A percentile compares a stretch with the other conserved stretches of the same genome.
phyloP scores from a whole-genome alignment of 2,888 invertebrate species.

The Drosophila hamatofila region DNA sequence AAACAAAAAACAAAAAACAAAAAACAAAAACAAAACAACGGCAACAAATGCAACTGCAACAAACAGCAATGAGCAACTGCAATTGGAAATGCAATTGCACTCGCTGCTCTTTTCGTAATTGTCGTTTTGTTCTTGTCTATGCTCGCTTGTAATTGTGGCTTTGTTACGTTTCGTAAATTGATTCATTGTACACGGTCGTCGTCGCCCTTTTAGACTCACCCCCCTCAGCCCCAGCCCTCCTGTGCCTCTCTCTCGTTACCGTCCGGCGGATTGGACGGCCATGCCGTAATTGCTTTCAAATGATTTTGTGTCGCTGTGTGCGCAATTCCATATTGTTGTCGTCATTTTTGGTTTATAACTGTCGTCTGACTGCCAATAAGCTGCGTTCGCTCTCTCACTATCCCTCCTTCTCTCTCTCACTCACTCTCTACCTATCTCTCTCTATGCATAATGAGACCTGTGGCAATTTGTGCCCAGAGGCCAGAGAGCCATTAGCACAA shows the following conservation, averaged over 20 bases:
- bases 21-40: not conserved
- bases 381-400: not conserved
- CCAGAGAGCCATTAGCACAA: constrained; percentile 59
- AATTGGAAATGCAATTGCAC: constrained; percentile 73
- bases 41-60: constrained; percentile 27
- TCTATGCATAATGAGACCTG: constrained; percentile 73
- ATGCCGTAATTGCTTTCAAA: constrained; percentile 77
- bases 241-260: not conserved
- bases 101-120: constrained; percentile 79
- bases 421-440: constrained; percentile 33
- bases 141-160: constrained; percentile 74
- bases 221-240: not conserved
- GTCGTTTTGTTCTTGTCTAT: constrained; percentile 74
- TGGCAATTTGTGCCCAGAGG: constrained; percentile 64
- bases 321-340: constrained; percentile 76
- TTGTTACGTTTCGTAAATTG: constrained; percentile 81
- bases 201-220: constrained; percentile 19
- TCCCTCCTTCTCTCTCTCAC: not conserved
- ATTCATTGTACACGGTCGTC: constrained; percentile 74
- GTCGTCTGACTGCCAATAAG: constrained; percentile 60
- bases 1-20: not conserved
- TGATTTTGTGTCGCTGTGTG: constrained; percentile 75
- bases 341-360: constrained; percentile 50
- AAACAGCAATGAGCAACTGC: constrained; percentile 27
- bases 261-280: constrained; percentile 24